phyloP scores from a whole-genome alignment of 2,113 vertebrate genomes.

The Dunckerocampus dactyliophorus region DNA sequence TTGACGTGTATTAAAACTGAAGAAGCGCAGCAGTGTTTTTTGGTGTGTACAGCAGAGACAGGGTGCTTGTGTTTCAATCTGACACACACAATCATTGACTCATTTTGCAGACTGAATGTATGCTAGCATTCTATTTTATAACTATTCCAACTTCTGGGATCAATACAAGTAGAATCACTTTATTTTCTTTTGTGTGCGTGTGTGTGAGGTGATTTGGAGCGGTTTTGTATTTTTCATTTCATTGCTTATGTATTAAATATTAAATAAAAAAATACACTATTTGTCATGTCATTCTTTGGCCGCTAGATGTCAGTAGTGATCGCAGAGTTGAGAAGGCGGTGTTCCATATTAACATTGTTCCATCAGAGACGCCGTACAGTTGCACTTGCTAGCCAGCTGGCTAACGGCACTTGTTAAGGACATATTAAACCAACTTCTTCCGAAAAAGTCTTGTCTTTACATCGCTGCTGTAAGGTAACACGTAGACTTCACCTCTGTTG shows the following conservation, averaged over 20 bases:
- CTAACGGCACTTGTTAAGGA: neutral
- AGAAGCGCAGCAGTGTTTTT: neutral
- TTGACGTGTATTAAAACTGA: too few relatives aligned
- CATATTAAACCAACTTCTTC: too few relatives aligned
- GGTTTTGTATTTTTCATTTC: neutral
- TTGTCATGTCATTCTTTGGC: neutral
- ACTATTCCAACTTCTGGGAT: neutral
- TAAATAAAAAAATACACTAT: neutral
- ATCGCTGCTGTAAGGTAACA: neutral
- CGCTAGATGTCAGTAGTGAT: conserved; percentile 22
- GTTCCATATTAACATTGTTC: conserved; percentile 15
- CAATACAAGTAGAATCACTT: neutral
- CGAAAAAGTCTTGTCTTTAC: neutral
- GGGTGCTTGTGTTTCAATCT: neutral
- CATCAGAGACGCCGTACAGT: conserved; percentile 36
- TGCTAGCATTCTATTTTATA: neutral
- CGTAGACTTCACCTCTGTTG: neutral
- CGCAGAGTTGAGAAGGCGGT: conserved; percentile 16
- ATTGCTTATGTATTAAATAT: neutral
- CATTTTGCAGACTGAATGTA: neutral
- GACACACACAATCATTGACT: neutral
- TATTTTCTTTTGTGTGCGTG: neutral
- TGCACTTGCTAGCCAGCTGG: neutral
- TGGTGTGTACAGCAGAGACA: neutral
- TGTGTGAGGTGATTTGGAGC: neutral